phyloP scores from a whole-genome alignment of 2,113 vertebrate species.

The Thryonomys swinderianus region DNA sequence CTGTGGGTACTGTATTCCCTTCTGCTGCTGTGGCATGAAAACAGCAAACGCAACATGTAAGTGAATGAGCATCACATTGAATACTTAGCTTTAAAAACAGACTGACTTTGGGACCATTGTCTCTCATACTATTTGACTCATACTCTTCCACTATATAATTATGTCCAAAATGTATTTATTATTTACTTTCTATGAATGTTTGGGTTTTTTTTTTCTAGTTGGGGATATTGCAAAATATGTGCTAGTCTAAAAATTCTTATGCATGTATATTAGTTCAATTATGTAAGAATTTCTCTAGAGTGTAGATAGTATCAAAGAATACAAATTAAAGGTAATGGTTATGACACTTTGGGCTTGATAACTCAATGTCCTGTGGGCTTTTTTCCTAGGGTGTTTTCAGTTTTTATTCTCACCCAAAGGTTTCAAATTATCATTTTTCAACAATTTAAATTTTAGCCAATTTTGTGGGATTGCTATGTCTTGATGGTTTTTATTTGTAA shows the following conservation, averaged over 20 bases:
- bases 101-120: neutral
- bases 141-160: neutral
- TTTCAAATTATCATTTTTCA: conserved; percentile 1
- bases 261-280: neutral
- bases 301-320: neutral
- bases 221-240: neutral
- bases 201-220: conserved; percentile 6
- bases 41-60: neutral
- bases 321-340: neutral
- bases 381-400: neutral
- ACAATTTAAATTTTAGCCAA: neutral
- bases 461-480: neutral
- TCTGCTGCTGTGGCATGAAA: neutral
- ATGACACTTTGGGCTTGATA: neutral
- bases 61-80: neutral
- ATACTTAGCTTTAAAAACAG: neutral
- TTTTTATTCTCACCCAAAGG: neutral
- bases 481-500: neutral
- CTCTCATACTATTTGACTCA: neutral
- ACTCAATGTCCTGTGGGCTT: neutral
- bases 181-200: neutral
- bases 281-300: neutral
- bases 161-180: neutral
- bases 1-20: neutral
- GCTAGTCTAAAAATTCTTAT: neutral